These are phyloP conservation scores for Papilio protenor DNA, from an alignment of 2,888 invertebrate species.

Conservation along the genomic window DNA sequence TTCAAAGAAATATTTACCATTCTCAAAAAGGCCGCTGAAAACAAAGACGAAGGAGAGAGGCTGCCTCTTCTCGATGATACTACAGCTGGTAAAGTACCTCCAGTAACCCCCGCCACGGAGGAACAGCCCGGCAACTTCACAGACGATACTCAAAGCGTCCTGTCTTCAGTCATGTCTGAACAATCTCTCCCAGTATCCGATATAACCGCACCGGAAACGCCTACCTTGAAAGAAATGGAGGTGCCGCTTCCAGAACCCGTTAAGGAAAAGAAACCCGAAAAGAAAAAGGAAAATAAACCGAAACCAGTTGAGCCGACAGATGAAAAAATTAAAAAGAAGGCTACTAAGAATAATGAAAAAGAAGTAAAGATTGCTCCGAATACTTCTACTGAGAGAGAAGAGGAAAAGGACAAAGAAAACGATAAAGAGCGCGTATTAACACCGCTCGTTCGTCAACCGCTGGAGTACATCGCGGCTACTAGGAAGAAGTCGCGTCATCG, in stretches of 20 bases:
- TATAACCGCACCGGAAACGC: slow-evolving; percentile 83
- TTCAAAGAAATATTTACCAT: slow-evolving; percentile 94
- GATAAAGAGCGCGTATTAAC: slow-evolving; percentile 84
- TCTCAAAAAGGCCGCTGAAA: slow-evolving; percentile 92
- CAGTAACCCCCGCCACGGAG: slow-evolving; percentile 88
- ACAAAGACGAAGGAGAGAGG: slow-evolving; percentile 91
- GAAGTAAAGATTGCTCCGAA: slow-evolving; percentile 51
- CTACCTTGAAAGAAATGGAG: slow-evolving; percentile 81
- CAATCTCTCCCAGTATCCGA: slow-evolving; percentile 88
- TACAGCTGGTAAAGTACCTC: slow-evolving; percentile 85
- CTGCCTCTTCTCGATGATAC: slow-evolving; percentile 88
- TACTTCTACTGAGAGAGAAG: slow-evolving; percentile 55
- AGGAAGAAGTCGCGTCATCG: slow-evolving; percentile 88
- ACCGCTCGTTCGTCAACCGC: slow-evolving; percentile 88
- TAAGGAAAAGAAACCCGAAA: slow-evolving; percentile 61
- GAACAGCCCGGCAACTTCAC: slow-evolving; percentile 86
- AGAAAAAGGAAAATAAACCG: slow-evolving; percentile 70
- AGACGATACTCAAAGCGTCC: slow-evolving; percentile 89
- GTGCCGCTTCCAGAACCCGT: slow-evolving; percentile 56
- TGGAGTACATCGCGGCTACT: slow-evolving; percentile 90
- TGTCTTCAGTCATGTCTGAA: slow-evolving; percentile 90
- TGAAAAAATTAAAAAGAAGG: slow-evolving; percentile 57
- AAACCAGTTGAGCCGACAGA: slow-evolving; percentile 65
- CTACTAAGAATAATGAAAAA: slow-evolving; percentile 53
- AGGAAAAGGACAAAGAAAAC: slow-evolving; percentile 61